Conservation (phyloP, 2,888 invertebrate genomes). For the Pollenia amentaria region DNA sequence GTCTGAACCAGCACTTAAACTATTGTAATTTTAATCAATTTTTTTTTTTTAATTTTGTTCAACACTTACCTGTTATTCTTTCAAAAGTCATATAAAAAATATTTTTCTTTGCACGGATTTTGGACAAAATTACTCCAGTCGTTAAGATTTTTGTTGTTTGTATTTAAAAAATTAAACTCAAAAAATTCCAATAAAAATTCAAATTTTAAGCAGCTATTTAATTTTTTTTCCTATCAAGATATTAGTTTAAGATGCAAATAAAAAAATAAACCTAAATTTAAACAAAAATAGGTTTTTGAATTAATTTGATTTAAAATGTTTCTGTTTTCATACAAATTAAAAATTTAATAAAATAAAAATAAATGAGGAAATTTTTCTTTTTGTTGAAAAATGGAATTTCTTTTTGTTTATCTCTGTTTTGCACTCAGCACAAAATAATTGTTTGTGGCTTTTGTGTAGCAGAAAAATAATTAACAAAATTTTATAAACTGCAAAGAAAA, state of each 20-base stretch:
- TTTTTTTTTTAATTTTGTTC: background rate
- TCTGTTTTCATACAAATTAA: background rate
- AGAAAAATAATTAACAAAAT: constrained; percentile 54
- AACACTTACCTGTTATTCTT: constrained; percentile 93
- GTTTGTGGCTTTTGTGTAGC: constrained; percentile 37
- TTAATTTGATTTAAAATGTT: too few relatives aligned
- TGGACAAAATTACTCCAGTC: constrained; percentile 81
- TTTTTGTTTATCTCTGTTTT: constrained; percentile 44
- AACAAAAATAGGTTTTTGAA: constrained; percentile 4
- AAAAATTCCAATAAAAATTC: constrained; percentile 30
- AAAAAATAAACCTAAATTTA: background rate
- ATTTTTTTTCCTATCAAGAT: background rate
- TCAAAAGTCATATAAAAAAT: constrained; percentile 98
- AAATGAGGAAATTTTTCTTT: constrained; percentile 30
- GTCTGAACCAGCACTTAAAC: too few relatives aligned
- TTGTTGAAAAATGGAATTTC: constrained; percentile 7
- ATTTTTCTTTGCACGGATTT: constrained; percentile 83
- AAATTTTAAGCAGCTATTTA: constrained; percentile 11
- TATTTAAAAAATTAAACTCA: constrained; percentile 27
- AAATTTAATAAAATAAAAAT: constrained; percentile 1
- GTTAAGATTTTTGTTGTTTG: constrained; percentile 69
- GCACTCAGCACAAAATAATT: constrained; percentile 53
- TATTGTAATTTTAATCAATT: too few relatives aligned
- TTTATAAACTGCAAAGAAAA: constrained; percentile 54
- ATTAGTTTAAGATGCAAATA: background rate